Conservation (phyloP, 1,140 invertebrate species). For the Reticulitermes speratus region DNA sequence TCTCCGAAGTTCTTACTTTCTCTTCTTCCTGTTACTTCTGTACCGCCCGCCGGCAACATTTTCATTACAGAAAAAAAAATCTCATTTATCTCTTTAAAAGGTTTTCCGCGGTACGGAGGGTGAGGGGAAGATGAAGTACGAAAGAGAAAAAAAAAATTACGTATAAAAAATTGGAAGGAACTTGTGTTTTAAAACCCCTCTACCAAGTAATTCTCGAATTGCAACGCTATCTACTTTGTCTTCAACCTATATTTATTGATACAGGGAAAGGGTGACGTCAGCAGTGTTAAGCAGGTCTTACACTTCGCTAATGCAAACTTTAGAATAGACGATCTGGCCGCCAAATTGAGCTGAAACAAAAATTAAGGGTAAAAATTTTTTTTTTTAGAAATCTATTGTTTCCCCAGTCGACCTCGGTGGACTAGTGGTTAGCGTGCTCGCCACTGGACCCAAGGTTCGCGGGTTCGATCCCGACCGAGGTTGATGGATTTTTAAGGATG, state of each 20-base stretch:
- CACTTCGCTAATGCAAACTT: no score
- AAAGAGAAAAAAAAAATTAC: background rate
- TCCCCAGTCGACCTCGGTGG: no score
- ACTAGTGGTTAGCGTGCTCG: no score
- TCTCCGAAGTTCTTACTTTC: background rate
- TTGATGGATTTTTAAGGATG: no score
- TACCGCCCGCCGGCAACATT: background rate
- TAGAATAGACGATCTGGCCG: no score
- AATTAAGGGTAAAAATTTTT: no score
- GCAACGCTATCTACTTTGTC: background rate
- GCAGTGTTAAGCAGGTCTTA: no score
- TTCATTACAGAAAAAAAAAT: slow-evolving; percentile 17
- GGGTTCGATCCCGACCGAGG: no score
- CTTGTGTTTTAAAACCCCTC: slow-evolving; percentile 11
- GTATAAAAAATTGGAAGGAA: background rate
- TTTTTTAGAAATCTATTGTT: no score
- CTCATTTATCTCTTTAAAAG: slow-evolving; percentile 17
- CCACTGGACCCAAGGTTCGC: no score
- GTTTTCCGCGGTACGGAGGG: background rate
- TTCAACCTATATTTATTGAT: background rate
- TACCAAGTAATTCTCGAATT: slow-evolving; percentile 17
- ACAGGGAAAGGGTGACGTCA: no score
- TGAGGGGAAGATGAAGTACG: background rate
- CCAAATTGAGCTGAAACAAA: no score
- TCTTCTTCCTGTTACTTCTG: background rate